A percentile compares a stretch with the other conserved stretches of the same genome.
Evolutionary conservation across 2,888 invertebrate genomes (phyloP).

Genomic region (Cephonodes hylas): DNA sequence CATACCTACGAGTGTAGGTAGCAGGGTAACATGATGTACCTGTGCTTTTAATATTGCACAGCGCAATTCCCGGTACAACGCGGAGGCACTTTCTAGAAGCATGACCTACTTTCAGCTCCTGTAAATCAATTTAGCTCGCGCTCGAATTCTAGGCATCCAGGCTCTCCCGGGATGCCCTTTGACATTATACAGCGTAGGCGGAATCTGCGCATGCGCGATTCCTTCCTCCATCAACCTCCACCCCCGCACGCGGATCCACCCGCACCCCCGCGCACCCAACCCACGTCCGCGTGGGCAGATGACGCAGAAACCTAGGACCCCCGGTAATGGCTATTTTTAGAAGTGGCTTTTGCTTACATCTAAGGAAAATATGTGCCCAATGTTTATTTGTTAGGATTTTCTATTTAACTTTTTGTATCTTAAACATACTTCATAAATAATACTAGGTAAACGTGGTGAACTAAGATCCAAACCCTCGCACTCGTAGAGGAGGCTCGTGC

Average conservation of each 20-base stretch:
- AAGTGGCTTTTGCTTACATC: slow-evolving; percentile 35
- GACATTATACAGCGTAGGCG: slow-evolving; percentile 61
- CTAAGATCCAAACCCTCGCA: too few species aligned
- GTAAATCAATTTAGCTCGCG: slow-evolving; percentile 54
- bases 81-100: neutral
- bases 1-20: neutral
- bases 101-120: slow-evolving; percentile 34
- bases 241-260: neutral
- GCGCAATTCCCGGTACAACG: neutral
- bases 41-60: neutral
- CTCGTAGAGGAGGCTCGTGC: too few species aligned
- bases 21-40: neutral
- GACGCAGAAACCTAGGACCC: slow-evolving; percentile 60
- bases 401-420: too few species aligned
- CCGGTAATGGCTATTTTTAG: slow-evolving; percentile 59
- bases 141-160: slow-evolving; percentile 54
- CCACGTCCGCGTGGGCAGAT: slow-evolving; percentile 52
- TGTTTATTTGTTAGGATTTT: neutral
- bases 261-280: slow-evolving; percentile 17
- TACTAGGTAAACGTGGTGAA: too few species aligned
- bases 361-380: neutral
- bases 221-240: slow-evolving; percentile 20
- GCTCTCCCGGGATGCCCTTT: slow-evolving; percentile 69
- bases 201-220: slow-evolving; percentile 57
- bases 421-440: too few species aligned